Percentiles rank a stretch among this genome's conserved stretches.
These are phyloP conservation scores for Synaphobranchus kaupii DNA, from an alignment of 2,797 vertebrate genomes.

Conservation along the genomic window DNA sequence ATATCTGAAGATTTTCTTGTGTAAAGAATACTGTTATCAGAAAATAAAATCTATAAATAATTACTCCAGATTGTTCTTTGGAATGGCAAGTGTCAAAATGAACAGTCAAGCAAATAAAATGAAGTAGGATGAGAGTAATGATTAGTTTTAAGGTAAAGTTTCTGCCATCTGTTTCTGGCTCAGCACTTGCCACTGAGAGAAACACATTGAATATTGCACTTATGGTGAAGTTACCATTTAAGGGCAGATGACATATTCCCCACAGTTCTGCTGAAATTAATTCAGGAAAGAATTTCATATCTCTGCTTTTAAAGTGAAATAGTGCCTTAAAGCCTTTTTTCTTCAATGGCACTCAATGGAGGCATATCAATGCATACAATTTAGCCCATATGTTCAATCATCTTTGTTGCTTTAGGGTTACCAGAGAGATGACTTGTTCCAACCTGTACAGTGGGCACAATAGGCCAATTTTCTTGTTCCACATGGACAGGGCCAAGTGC, in stretches of 20 bases:
- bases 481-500: neutral
- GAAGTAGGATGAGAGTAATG: too few species aligned
- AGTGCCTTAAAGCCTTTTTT: constrained; percentile 6
- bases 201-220: neutral
- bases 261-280: neutral
- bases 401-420: constrained; percentile 1
- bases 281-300: neutral
- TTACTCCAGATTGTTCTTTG: too few species aligned
- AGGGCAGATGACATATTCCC: neutral
- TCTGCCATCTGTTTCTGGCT: too few species aligned
- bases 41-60: too few species aligned
- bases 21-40: too few species aligned
- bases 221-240: neutral
- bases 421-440: neutral
- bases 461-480: neutral
- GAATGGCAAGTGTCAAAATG: too few species aligned
- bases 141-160: too few species aligned
- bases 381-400: neutral
- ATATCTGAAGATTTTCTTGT: too few species aligned
- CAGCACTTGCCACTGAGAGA: neutral
- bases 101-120: too few species aligned
- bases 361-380: neutral
- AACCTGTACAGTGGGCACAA: neutral
- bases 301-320: neutral
- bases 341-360: neutral